Percentiles rank a stretch among this genome's conserved stretches.
Conservation (phyloP, 2,797 vertebrate genomes). For the Oreochromis grahami region DNA sequence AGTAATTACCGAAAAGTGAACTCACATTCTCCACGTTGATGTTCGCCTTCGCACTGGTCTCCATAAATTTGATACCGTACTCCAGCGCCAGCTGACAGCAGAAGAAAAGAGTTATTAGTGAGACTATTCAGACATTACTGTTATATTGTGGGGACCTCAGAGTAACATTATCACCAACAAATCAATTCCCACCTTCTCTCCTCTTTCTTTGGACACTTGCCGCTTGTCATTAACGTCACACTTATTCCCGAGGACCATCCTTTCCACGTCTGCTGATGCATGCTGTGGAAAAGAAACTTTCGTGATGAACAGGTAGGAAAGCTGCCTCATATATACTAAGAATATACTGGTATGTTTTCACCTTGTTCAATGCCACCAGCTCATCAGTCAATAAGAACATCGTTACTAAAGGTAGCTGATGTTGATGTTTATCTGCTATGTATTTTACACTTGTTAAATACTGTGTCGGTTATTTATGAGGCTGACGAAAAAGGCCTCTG, state of each 20-base stretch:
- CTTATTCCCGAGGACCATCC: slow-evolving; percentile 98
- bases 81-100: slow-evolving; percentile 85
- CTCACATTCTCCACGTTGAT: slow-evolving; percentile 98
- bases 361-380: not conserved
- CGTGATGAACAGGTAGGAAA: not conserved
- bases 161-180: not conserved
- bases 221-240: slow-evolving; percentile 96
- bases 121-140: not conserved
- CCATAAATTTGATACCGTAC: slow-evolving; percentile 98
- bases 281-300: slow-evolving; percentile 72
- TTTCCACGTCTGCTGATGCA: slow-evolving; percentile 93
- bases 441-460: not conserved
- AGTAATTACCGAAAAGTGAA: slow-evolving; percentile 1
- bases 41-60: slow-evolving; percentile 97
- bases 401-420: not conserved
- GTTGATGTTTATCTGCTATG: fast-evolving
- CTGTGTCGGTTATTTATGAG: not conserved
- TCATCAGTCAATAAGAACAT: fast-evolving
- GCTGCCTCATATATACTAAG: fast-evolving
- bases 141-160: fast-evolving
- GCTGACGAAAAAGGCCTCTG: not conserved
- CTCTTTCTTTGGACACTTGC: slow-evolving; percentile 92
- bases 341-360: not conserved
- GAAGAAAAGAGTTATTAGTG: not conserved
- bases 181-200: slow-evolving; percentile 84